Percentiles rank a stretch among this genome's conserved stretches.
Evolutionary conservation across 2,797 vertebrate genomes (phyloP).

Genomic region (Aphelocoma californica): DNA sequence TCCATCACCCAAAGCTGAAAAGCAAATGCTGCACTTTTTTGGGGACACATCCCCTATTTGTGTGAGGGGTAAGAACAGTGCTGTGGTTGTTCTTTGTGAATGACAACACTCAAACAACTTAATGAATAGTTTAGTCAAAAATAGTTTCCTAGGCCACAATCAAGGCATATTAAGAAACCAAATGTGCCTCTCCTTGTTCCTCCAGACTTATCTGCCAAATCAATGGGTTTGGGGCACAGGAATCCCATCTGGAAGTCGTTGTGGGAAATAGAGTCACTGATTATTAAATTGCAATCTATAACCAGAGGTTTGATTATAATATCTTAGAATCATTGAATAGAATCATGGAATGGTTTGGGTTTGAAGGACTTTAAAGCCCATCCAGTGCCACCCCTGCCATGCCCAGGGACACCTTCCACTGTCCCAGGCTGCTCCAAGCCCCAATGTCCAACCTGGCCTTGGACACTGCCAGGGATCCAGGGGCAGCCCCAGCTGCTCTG

Average conservation of each 20-base stretch:
- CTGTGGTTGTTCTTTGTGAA: background rate
- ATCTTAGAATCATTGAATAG: background rate
- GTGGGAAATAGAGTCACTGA: background rate
- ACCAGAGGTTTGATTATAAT: background rate
- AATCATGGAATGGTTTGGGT: background rate
- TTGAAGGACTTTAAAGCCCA: background rate
- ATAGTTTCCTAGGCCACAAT: background rate
- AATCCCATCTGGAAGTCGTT: background rate
- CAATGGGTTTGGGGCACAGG: background rate
- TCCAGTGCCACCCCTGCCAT: accelerated
- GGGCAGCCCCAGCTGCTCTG: no score
- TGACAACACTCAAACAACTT: background rate
- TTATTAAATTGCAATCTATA: background rate
- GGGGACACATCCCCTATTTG: background rate
- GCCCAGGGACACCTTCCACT: background rate
- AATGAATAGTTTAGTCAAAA: background rate
- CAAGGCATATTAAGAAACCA: background rate
- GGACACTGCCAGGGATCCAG: no score
- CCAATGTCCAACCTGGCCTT: no score
- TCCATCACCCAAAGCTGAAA: background rate
- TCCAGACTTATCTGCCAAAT: background rate
- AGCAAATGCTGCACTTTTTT: background rate
- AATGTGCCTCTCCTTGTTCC: background rate
- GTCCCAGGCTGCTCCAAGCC: no score
- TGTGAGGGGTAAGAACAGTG: background rate